Evolutionary conservation across 2,797 vertebrate genomes (phyloP), one percentile per base, ranked within the genome.

Genomic region (Oreochromis mossambicus): DNA sequence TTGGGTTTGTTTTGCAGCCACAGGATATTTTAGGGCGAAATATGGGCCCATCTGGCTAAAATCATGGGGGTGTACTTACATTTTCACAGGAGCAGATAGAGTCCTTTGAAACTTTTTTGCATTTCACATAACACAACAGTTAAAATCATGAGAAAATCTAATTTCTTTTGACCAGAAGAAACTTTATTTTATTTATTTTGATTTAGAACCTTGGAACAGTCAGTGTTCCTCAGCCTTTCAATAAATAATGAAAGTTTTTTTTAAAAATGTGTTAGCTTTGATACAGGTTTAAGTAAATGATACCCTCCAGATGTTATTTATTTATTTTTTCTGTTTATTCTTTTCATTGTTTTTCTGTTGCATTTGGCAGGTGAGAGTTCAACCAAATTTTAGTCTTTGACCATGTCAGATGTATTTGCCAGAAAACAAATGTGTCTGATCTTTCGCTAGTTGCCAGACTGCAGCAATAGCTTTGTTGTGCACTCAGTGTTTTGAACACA

Each of bases 261-360:
- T 2, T 0, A 5, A 24, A 17, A 12, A 34, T 0, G 11, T 8
- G 14, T 11, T 46, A 70, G 0, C 21, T 70, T 70, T 46, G 14
- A 70, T 70, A 4, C 41, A 73, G 15, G 24, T 73, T 73, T 48
- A 17, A 48, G 68, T 50, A 75, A 48, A 48, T 50, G 6, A 29
- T 48, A 73, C 41, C 41, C 11, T 75, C 24, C 4, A 46, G 8
- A 21, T 66, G 34, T 38, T 66, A 43, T 68, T 43, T 24, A 0
- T 68, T 68, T 48, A 17, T 48, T 73, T 48, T 73, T 46, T 10
- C 43, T 32, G 10, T 12, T 75, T 50, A 29, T 50, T 75, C 10
- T 11, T 56, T 78, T 55, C 15, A 15, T 41, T 78, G 29, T 14
- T 34, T 19, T 75, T 12, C 26, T 15, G 17, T 61, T 48, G 29